phyloP scores from a whole-genome alignment of 2,113 vertebrate genomes.

The Prionailurus viverrinus region DNA sequence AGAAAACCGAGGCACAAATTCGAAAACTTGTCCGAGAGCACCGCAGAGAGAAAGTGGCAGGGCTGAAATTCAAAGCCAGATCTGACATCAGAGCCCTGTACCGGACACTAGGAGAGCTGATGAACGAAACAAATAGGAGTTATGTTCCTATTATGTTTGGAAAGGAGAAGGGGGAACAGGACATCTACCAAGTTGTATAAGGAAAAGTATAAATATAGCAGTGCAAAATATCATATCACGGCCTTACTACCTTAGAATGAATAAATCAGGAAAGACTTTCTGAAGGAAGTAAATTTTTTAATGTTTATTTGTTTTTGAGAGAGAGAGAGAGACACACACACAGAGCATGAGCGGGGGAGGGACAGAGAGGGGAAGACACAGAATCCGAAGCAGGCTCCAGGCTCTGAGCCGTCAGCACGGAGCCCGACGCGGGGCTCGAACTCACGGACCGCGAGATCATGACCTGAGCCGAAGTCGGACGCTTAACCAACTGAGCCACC shows the following conservation, averaged over 20 bases:
- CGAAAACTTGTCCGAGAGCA: slow-evolving; percentile 32
- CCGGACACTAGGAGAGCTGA: not conserved
- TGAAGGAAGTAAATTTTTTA: not conserved
- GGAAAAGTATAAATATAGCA: not conserved
- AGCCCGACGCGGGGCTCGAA: no score
- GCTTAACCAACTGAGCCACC: no score
- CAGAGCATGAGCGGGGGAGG: not conserved
- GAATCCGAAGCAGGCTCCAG: no score
- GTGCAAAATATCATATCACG: not conserved
- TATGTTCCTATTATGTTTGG: not conserved
- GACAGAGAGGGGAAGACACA: not conserved
- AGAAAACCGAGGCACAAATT: slow-evolving; percentile 23
- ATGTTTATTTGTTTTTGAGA: not conserved
- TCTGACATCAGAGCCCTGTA: not conserved
- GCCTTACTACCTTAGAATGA: not conserved
- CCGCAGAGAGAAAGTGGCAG: not conserved
- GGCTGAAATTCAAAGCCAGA: not conserved
- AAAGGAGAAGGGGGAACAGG: not conserved
- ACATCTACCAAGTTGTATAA: not conserved
- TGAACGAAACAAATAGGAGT: not conserved
- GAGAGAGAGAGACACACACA: not conserved
- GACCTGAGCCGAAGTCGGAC: no score
- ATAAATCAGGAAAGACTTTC: slow-evolving; percentile 17
- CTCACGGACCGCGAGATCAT: no score
- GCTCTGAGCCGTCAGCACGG: no score